phyloP scores from a whole-genome alignment of 2,113 vertebrate genomes.

The Urocolius indicus region DNA sequence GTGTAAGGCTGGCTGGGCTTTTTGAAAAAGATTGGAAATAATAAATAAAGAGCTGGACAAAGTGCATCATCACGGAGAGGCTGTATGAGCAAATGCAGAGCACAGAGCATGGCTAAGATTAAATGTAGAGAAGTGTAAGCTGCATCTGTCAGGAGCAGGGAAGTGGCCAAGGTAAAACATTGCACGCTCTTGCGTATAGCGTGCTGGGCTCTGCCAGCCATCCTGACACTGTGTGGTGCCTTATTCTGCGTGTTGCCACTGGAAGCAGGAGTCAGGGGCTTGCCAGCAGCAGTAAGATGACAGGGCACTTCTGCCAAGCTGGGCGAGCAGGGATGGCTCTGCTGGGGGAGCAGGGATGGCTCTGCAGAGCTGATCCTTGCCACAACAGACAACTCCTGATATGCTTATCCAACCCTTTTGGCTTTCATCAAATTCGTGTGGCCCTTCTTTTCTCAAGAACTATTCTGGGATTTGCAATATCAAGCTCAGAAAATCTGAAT shows the following conservation, averaged over 20 bases:
- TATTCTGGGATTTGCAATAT: not conserved
- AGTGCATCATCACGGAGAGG: not conserved
- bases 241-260: not conserved
- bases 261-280: not conserved
- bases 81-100: not conserved
- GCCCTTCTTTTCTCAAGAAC: not conserved
- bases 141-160: not conserved
- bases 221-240: accelerated
- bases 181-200: accelerated
- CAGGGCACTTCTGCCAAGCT: not conserved
- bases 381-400: not conserved
- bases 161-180: not conserved
- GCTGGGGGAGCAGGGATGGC: not conserved
- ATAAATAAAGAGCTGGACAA: conserved; percentile 51
- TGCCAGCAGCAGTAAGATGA: not conserved
- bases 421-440: not conserved
- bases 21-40: conserved; percentile 55
- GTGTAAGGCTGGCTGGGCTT: conserved; percentile 33
- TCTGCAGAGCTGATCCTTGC: not conserved
- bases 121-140: not conserved
- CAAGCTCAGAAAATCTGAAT: not conserved
- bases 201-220: accelerated
- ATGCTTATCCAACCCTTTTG: not conserved
- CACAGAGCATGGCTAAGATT: not conserved
- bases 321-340: not conserved